These are phyloP conservation scores for Macrophya annulata DNA, from an alignment of 2,888 invertebrate species.

Conservation along the genomic window DNA sequence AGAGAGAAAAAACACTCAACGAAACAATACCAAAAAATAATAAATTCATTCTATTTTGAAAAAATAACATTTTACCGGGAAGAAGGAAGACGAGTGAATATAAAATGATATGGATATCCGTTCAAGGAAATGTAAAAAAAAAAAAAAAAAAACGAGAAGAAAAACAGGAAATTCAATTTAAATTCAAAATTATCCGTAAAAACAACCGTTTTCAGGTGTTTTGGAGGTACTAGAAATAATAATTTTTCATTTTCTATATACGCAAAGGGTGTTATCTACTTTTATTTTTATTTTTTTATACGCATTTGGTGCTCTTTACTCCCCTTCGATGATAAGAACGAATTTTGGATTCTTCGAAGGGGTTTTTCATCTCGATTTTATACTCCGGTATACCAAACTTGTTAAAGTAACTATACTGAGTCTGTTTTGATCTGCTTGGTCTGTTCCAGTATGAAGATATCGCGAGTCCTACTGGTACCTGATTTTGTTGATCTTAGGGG, in stretches of 20 bases:
- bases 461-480: not conserved
- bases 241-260: no score
- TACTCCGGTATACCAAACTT: not conserved
- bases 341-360: not conserved
- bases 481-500: not conserved
- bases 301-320: no score
- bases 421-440: not conserved
- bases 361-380: not conserved
- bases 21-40: not conserved
- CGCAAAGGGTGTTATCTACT: no score
- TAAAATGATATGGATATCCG: not conserved
- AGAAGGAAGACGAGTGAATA: not conserved
- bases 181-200: not conserved
- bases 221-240: not conserved
- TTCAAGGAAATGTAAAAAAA: not conserved
- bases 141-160: not conserved
- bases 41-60: not conserved
- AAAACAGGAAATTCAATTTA: not conserved
- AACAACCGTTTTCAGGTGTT: not conserved
- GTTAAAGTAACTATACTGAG: not conserved
- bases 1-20: not conserved
- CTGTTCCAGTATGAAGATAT: not conserved
- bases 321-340: no score
- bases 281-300: no score
- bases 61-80: not conserved